These are phyloP conservation scores for Clarias pachynema DNA, from an alignment of 2,797 vertebrate species.

Conservation along the genomic window DNA sequence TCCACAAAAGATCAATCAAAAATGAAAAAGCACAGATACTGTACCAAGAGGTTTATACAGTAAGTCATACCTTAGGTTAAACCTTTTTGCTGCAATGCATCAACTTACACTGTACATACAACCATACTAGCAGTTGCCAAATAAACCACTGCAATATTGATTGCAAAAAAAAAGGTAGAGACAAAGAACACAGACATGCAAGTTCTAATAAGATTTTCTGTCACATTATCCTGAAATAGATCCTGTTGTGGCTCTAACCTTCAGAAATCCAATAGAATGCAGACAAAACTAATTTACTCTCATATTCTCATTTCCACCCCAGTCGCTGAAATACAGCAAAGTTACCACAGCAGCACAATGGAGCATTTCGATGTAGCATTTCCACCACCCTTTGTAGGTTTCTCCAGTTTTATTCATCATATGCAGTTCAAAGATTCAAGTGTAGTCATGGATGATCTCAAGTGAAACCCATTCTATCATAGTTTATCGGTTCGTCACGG, in stretches of 20 bases:
- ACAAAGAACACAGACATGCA: constrained; percentile 24
- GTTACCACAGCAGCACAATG: constrained; percentile 1
- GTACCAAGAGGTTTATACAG: background rate
- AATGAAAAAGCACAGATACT: constrained; percentile 1
- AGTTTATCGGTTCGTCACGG: background rate
- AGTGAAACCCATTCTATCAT: background rate
- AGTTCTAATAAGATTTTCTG: constrained; percentile 43
- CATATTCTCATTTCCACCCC: constrained; percentile 50
- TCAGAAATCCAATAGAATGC: constrained; percentile 65
- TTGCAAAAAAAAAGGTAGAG: constrained; percentile 17
- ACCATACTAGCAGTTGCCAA: constrained; percentile 2
- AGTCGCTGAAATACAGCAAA: constrained; percentile 48
- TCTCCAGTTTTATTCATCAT: background rate
- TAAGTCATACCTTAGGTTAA: constrained; percentile 12
- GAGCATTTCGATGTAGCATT: background rate
- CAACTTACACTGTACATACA: constrained; percentile 17
- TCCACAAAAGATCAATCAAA: background rate
- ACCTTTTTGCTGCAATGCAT: constrained; percentile 35
- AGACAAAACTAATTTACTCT: constrained; percentile 60
- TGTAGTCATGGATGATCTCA: background rate
- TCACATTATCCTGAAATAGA: constrained; percentile 57
- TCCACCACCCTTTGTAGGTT: background rate
- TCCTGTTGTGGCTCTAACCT: constrained; percentile 58
- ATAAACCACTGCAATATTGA: constrained; percentile 33
- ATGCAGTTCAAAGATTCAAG: background rate